A percentile compares a stretch with the other conserved stretches of the same genome.
phyloP scores from a whole-genome alignment of 1,140 invertebrate species.

The Scaptomyza hsui region DNA sequence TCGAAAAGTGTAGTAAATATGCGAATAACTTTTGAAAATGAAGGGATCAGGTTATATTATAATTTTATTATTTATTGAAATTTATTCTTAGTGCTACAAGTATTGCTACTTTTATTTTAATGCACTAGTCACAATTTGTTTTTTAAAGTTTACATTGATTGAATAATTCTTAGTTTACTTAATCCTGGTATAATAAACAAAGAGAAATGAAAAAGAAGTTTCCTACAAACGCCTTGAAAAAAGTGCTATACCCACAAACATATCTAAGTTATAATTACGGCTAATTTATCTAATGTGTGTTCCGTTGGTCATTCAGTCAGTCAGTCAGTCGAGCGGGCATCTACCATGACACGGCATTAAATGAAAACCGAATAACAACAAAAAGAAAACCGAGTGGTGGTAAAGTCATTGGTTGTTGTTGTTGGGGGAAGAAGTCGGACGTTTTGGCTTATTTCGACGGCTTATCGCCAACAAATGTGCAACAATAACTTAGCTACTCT shows the following conservation, averaged over 20 bases:
- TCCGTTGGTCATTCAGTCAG: conserved; percentile 48
- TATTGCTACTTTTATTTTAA: too few relatives aligned
- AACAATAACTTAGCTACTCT: conserved; percentile 42
- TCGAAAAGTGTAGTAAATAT: too few relatives aligned
- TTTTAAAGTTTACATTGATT: too few relatives aligned
- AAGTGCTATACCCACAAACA: background rate
- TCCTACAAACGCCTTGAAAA: background rate
- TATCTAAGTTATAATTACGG: conserved; percentile 42
- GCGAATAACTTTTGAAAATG: too few relatives aligned
- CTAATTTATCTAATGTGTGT: conserved; percentile 69
- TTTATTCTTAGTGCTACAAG: too few relatives aligned
- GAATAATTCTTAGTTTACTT: too few relatives aligned
- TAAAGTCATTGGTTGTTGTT: background rate
- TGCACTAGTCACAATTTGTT: too few relatives aligned
- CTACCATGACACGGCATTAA: conserved; percentile 55
- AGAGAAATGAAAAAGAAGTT: too few relatives aligned
- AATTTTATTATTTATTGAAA: too few relatives aligned
- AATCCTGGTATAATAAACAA: too few relatives aligned
- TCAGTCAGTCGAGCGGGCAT: conserved; percentile 44
- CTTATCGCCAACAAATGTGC: conserved; percentile 54
- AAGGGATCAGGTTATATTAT: too few relatives aligned
- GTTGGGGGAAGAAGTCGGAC: background rate
- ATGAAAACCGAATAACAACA: conserved; percentile 39
- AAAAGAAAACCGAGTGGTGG: conserved; percentile 8
- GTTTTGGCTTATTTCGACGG: conserved; percentile 28